phyloP scores from a whole-genome alignment of 2,888 invertebrate genomes.

The Drosophila tanythrix region DNA sequence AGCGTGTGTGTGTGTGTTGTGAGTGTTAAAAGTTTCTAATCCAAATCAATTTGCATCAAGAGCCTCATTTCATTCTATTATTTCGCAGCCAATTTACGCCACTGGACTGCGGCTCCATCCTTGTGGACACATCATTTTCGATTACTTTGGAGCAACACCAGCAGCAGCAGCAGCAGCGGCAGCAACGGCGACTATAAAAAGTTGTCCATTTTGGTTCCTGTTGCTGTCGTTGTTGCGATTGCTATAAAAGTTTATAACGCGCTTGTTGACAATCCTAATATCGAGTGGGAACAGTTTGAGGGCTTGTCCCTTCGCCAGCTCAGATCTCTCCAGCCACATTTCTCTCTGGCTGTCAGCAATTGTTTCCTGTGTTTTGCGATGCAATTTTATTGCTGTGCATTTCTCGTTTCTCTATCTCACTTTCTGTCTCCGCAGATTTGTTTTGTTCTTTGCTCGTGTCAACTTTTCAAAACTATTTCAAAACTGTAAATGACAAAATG shows the following conservation, averaged over 20 bases:
- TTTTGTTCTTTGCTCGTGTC: constrained; percentile 66
- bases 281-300: constrained; percentile 56
- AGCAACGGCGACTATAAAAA: constrained; percentile 53
- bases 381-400: constrained; percentile 64
- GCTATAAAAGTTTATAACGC: constrained; percentile 83
- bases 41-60: constrained; percentile 84
- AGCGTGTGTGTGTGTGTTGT: constrained; percentile 29
- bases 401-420: constrained; percentile 19
- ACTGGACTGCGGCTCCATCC: constrained; percentile 57
- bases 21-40: constrained; percentile 78
- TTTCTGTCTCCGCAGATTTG: constrained; percentile 55
- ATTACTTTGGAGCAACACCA: constrained; percentile 58
- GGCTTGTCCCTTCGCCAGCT: constrained; percentile 4
- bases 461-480: constrained; percentile 82
- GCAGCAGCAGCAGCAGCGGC: constrained; percentile 16
- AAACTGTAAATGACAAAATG: constrained; percentile 84
- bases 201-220: constrained; percentile 44
- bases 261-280: constrained; percentile 80
- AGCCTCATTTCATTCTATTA: constrained; percentile 84
- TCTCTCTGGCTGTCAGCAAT: constrained; percentile 64
- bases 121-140: constrained; percentile 80
- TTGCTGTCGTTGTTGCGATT: constrained; percentile 51
- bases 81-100: constrained; percentile 78
- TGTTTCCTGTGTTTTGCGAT: constrained; percentile 67
- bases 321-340: constrained; percentile 9